Base-by-base conservation (phyloP, 2,797 vertebrate species). In the Anguilla pacifica region DNA sequence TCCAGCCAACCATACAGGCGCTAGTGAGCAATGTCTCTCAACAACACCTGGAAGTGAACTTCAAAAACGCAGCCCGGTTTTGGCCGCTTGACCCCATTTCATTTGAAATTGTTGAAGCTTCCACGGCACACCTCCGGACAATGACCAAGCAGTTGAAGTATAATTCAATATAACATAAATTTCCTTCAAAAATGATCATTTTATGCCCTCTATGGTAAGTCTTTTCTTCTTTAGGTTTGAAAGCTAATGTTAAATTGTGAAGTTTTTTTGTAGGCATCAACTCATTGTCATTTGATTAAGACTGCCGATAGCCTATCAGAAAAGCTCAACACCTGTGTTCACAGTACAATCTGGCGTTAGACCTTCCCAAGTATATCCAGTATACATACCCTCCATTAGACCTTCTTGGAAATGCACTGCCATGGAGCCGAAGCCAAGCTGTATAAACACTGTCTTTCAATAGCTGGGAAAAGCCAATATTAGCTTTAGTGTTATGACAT, bases 401-500 rank as follows among this genome's bases (percentile, higher is more conserved):
- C 61, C 43, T 92, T 90, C 91, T 95, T 95, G 91, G 93, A 93
- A 89, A 89, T 89, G 92, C 89, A 93, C 90, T 87, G 83, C 59
- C 92, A 92, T 91, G 93, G 88, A 85, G 79, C 89, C 87, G 25
- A 82, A 6, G 90, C 13, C 53, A 49, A 83, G 81, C 53, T 84
- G 64, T 77, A 84, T 82, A 89, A 86, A 84, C 81, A 89, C 35
- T 57, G 9, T 13, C n/a, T 77, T 82, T 93, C 88, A 87, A 91
- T 89, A 92, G 89, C 92, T 87, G 90, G 92, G 90, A 94, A 95
- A 93, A 91, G 87, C 89, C 93, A 94, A 93, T 53, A 43, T 90
- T 89, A 91, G 88, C 49, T 90, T 49, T 88, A 82, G 90, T 88
- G 85, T 85, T 88, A 86, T 81, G 86, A 88, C 88, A 88, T 86